phyloP scores from a whole-genome alignment of 2,113 vertebrate genomes.

The Notechis scutatus region DNA sequence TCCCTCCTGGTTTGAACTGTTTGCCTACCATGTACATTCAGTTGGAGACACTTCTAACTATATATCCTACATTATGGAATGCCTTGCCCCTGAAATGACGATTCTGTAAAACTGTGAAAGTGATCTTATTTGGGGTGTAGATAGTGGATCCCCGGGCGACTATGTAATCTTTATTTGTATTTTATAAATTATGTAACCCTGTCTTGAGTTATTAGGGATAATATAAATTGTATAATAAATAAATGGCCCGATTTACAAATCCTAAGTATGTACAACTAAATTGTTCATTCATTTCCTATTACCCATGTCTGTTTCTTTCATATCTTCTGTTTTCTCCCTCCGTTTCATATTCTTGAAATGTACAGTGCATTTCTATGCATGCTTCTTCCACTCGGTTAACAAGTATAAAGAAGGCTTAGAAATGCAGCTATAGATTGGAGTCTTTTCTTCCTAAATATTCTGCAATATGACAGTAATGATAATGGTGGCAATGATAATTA shows the following conservation, averaged over 20 bases:
- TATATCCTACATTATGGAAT: neutral
- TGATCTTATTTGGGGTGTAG: neutral
- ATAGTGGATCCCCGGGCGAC: neutral
- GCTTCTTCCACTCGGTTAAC: neutral
- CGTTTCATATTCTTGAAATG: neutral
- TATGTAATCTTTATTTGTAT: neutral
- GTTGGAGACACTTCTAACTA: neutral
- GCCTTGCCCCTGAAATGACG: neutral
- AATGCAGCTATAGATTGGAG: neutral
- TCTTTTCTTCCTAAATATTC: neutral
- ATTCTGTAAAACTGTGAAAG: neutral
- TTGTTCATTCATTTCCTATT: neutral
- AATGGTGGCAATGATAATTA: neutral
- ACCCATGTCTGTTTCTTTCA: neutral
- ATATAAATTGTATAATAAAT: neutral
- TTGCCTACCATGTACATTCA: neutral
- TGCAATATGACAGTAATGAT: neutral
- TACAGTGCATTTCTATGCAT: neutral
- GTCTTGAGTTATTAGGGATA: neutral
- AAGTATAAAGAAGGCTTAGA: neutral
- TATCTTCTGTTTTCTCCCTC: neutral
- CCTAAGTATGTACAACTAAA: neutral
- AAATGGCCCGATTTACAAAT: neutral
- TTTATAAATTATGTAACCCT: neutral
- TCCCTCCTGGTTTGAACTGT: neutral